A percentile compares a stretch with the other conserved stretches of the same genome.
Conservation (phyloP, 53 echinoderm and acorn worm genomes). For the Stichopus horrens region DNA sequence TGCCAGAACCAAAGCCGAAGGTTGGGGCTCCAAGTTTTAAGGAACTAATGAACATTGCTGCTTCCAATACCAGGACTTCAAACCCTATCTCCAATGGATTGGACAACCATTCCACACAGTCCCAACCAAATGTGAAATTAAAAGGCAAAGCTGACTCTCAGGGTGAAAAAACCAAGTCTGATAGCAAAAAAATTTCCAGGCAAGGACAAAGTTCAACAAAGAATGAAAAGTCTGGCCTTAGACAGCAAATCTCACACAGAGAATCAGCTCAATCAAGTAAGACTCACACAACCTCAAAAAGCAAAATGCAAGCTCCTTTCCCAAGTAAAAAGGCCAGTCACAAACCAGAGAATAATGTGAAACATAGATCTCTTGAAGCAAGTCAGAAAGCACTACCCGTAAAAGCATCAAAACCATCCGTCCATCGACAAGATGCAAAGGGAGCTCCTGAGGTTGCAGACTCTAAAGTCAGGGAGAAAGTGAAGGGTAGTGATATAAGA, state of each 20-base stretch:
- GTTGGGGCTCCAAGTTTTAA: slow-evolving; percentile 12
- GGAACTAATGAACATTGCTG: slow-evolving; percentile 30
- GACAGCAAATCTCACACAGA: neutral
- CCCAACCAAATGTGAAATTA: slow-evolving; percentile 17
- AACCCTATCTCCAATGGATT: neutral
- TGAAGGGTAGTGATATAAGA: neutral
- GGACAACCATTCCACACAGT: neutral
- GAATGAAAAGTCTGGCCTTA: neutral
- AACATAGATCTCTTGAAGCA: neutral
- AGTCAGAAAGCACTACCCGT: neutral
- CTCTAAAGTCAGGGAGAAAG: neutral
- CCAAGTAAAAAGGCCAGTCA: slow-evolving; percentile 1
- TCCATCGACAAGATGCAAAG: neutral
- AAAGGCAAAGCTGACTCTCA: neutral
- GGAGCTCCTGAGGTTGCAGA: neutral
- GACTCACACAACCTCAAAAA: neutral
- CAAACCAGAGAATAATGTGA: neutral
- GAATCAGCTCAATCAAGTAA: neutral
- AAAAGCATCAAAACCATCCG: neutral
- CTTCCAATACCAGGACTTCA: slow-evolving; percentile 7
- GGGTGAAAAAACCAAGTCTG: neutral
- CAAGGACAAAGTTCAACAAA: neutral
- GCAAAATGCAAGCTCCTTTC: neutral
- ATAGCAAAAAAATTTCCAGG: neutral
- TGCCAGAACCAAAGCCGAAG: slow-evolving; percentile 1